Evolutionary conservation across 2,797 vertebrate species (phyloP).

Genomic region (Pangasius mekongensis): DNA sequence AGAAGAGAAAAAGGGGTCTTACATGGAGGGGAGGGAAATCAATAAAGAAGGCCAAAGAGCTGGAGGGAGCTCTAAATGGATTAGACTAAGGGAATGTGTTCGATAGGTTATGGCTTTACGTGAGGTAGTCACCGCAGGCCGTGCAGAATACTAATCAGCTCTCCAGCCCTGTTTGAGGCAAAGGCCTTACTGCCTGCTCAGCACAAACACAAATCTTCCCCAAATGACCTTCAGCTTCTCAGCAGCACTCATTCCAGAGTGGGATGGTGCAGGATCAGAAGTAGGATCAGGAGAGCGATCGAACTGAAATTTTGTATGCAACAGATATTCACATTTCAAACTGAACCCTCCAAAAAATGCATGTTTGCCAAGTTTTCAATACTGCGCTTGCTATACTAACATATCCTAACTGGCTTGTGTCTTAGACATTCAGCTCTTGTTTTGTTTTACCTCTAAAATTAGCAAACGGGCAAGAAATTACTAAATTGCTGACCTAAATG

Average conservation of each 20-base stretch:
- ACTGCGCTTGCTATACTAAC: background rate
- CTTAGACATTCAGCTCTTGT: background rate
- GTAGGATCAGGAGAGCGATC: slow-evolving; percentile 4
- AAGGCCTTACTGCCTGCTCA: slow-evolving; percentile 79
- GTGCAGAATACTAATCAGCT: slow-evolving; percentile 71
- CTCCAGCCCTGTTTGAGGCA: slow-evolving; percentile 52
- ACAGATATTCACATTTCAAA: slow-evolving; percentile 2
- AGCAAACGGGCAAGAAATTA: background rate
- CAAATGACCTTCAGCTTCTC: slow-evolving; percentile 42
- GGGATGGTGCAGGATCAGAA: slow-evolving; percentile 25
- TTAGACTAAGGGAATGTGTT: slow-evolving; percentile 83
- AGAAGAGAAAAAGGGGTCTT: slow-evolving; percentile 67
- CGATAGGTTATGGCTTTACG: slow-evolving; percentile 82
- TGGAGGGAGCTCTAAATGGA: slow-evolving; percentile 82
- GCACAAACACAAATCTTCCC: slow-evolving; percentile 54
- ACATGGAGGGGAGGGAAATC: slow-evolving; percentile 79
- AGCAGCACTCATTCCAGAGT: slow-evolving; percentile 26
- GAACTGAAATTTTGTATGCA: background rate
- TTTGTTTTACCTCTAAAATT: slow-evolving; percentile 9
- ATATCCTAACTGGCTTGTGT: background rate
- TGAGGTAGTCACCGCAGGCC: slow-evolving; percentile 66
- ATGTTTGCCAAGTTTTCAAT: background rate
- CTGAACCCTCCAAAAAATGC: background rate
- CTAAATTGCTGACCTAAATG: slow-evolving; percentile 1
- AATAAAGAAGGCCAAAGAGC: slow-evolving; percentile 79